A percentile compares a stretch with the other conserved stretches of the same genome.
phyloP scores from a whole-genome alignment of 2,113 vertebrate genomes.

The Balaenoptera acutorostrata region DNA sequence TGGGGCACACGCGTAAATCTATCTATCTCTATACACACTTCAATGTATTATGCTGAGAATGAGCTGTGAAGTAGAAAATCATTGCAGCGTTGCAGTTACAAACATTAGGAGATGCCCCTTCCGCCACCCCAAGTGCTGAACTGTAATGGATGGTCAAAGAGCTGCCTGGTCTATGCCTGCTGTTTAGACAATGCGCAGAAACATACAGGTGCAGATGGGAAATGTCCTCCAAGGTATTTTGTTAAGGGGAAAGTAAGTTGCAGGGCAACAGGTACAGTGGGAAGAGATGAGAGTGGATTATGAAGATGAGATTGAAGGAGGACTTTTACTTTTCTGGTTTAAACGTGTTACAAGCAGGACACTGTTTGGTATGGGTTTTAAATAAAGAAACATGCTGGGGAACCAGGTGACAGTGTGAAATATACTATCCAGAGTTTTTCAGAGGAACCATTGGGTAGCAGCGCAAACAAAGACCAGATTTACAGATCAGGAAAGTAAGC shows the following conservation, averaged over 20 bases:
- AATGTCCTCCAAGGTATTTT: too few species aligned
- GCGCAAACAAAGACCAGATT: not conserved
- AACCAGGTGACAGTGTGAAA: not conserved
- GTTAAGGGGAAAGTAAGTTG: too few species aligned
- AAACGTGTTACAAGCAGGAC: not conserved
- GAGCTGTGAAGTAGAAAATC: not conserved
- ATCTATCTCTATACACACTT: not conserved
- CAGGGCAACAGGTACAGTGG: accelerated
- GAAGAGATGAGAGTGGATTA: not conserved
- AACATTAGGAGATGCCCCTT: not conserved
- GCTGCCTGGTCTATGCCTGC: accelerated
- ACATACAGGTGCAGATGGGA: accelerated
- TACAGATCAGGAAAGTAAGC: not conserved
- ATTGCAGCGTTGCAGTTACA: accelerated
- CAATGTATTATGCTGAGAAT: not conserved
- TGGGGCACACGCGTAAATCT: too few species aligned
- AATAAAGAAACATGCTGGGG: not conserved
- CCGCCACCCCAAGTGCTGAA: not conserved
- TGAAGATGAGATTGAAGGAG: not conserved
- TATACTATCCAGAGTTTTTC: too few species aligned
- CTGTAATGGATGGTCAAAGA: not conserved
- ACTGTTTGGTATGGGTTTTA: not conserved
- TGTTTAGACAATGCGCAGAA: accelerated
- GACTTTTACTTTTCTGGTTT: not conserved
- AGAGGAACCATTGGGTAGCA: not conserved